These are phyloP conservation scores for Drosophila persimilis DNA, from an alignment of 1,140 invertebrate genomes.

Conservation along the genomic window DNA sequence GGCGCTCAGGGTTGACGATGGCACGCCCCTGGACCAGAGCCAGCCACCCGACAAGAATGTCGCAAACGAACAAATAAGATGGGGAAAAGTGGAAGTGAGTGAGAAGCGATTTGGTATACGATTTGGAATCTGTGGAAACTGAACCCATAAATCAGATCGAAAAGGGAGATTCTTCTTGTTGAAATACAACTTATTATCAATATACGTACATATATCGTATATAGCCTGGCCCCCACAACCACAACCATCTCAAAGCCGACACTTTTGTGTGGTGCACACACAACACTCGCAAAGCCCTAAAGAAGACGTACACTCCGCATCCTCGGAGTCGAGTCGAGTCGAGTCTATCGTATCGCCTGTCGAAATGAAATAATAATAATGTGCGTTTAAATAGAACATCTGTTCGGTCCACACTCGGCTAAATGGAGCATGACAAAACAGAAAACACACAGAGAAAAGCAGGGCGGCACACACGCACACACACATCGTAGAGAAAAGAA, in stretches of 20 bases:
- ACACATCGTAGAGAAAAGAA: constrained; percentile 4
- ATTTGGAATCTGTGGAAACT: too few species aligned
- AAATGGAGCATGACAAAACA: constrained; percentile 83
- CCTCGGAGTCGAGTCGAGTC: constrained; percentile 19
- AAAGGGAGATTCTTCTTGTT: neutral
- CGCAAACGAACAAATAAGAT: neutral
- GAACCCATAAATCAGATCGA: too few species aligned
- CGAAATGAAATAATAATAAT: constrained; percentile 82
- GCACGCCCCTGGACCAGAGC: constrained; percentile 50
- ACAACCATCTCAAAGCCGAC: neutral
- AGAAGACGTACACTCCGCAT: constrained; percentile 28
- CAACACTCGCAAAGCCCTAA: constrained; percentile 14
- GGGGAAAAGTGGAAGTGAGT: too few species aligned
- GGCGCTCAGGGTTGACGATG: constrained; percentile 50
- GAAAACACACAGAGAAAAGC: constrained; percentile 69
- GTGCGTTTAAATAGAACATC: constrained; percentile 83
- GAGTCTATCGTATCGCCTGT: constrained; percentile 46
- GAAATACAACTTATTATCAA: too few species aligned
- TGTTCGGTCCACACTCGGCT: constrained; percentile 82
- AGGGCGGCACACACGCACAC: neutral
- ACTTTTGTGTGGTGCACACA: constrained; percentile 47
- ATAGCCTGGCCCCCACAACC: neutral
- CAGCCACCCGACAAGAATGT: constrained; percentile 46
- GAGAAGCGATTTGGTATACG: too few species aligned
- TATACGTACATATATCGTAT: too few species aligned